phyloP scores from a whole-genome alignment of 92 coral and sea anemone genomes.

The Epizoanthus stellaris region DNA sequence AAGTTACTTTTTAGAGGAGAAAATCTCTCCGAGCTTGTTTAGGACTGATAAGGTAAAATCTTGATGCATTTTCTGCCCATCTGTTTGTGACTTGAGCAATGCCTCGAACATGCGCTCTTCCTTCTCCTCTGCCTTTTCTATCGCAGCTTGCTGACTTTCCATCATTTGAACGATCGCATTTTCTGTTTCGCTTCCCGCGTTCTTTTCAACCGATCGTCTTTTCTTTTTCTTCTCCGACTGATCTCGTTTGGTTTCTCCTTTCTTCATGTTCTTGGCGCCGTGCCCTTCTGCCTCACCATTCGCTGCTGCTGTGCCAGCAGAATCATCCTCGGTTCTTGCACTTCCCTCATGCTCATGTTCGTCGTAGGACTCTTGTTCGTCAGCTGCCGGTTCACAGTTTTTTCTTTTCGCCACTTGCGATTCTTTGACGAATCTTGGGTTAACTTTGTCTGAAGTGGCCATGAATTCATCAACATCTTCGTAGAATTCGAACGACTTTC shows the following conservation, averaged over 20 bases:
- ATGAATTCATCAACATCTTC: conserved; percentile 57
- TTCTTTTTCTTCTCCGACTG: conserved; percentile 30
- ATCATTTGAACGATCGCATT: conserved; percentile 17
- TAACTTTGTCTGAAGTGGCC: conserved; percentile 53
- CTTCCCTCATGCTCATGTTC: conserved; percentile 12
- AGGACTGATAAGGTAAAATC: conserved; percentile 9
- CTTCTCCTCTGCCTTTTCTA: conserved; percentile 19
- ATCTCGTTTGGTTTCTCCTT: conserved; percentile 19
- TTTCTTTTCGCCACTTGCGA: conserved; percentile 18
- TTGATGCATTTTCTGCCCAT: conserved; percentile 14
- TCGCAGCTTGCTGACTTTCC: conserved; percentile 23
- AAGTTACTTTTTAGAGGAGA: conserved; percentile 5
- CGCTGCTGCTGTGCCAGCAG: conserved; percentile 17
- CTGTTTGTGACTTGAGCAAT: conserved; percentile 19
- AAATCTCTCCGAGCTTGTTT: conserved; percentile 16
- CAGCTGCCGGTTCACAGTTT: conserved; percentile 37
- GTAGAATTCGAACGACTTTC: conserved; percentile 55
- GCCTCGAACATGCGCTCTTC: conserved; percentile 29
- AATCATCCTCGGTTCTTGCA: conserved; percentile 10
- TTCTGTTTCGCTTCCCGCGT: conserved; percentile 16
- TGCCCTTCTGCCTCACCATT: conserved; percentile 15
- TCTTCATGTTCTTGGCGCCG: conserved; percentile 18
- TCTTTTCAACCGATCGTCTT: not conserved
- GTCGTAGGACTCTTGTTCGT: conserved; percentile 33
- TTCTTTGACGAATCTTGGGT: conserved; percentile 51